Evolutionary conservation across 2,888 invertebrate species (phyloP).

Genomic region (Napeogenes inachia): DNA sequence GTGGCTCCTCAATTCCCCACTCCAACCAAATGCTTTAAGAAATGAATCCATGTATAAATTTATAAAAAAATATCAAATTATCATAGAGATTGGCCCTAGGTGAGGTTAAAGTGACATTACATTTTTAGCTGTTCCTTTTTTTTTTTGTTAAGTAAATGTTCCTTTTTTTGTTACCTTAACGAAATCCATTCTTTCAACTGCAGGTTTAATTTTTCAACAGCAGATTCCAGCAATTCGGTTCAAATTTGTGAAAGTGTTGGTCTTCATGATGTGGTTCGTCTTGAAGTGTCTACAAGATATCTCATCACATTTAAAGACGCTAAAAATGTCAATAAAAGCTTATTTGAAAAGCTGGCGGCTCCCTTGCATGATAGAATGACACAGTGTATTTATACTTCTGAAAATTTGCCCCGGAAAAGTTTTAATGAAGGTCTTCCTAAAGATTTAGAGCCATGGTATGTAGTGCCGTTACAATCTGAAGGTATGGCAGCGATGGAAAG

Average conservation of each 20-base stretch:
- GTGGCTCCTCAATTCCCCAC: constrained; percentile 88
- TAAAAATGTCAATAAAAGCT: constrained; percentile 51
- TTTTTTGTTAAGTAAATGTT: no score
- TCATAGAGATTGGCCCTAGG: constrained; percentile 95
- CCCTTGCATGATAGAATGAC: constrained; percentile 95
- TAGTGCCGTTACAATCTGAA: constrained; percentile 87
- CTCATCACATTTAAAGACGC: constrained; percentile 72
- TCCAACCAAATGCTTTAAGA: constrained; percentile 78
- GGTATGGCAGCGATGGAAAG: constrained; percentile 88
- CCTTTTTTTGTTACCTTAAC: no score
- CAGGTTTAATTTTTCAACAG: constrained; percentile 95
- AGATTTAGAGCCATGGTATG: constrained; percentile 84
- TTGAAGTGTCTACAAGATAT: constrained; percentile 91
- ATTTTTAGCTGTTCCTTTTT: no score
- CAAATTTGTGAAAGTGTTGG: constrained; percentile 94
- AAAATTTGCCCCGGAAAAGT: constrained; percentile 80
- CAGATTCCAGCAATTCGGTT: constrained; percentile 97
- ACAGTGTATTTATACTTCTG: constrained; percentile 86
- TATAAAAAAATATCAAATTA: constrained; percentile 51
- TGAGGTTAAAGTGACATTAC: constrained; percentile 42
- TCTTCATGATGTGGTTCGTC: constrained; percentile 82
- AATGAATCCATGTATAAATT: constrained; percentile 71
- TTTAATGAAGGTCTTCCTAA: constrained; percentile 82
- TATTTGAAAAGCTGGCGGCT: constrained; percentile 72
- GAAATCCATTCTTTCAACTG: constrained; percentile 30